Evolutionary conservation across 2,113 vertebrate species (phyloP).

Genomic region (Caracal caracal): DNA sequence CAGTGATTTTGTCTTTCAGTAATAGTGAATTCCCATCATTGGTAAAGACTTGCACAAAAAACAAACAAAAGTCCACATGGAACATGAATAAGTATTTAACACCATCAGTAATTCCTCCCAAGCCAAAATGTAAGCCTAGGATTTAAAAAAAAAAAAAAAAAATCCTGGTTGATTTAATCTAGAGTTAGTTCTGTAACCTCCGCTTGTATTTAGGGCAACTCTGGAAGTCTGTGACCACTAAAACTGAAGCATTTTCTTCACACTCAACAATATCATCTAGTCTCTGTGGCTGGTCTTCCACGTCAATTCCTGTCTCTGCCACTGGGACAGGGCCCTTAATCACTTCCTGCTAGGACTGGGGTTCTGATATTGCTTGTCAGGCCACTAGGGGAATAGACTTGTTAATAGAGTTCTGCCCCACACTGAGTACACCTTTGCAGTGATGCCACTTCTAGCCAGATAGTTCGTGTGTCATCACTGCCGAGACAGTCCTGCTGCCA

Average conservation of each 20-base stretch:
- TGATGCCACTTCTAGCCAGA: background rate
- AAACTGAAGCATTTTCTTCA: background rate
- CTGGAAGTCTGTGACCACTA: background rate
- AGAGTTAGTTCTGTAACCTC: background rate
- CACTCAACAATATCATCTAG: background rate
- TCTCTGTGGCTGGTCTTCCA: background rate
- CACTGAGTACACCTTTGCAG: background rate
- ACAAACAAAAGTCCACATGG: conserved; percentile 6
- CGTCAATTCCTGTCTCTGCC: background rate
- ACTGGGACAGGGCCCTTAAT: background rate
- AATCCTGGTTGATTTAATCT: background rate
- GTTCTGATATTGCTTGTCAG: background rate
- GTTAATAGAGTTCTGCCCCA: background rate
- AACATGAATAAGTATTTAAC: conserved; percentile 12
- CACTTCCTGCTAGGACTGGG: background rate
- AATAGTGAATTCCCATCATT: conserved; percentile 5
- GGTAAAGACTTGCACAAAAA: conserved; percentile 48
- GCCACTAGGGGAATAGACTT: background rate
- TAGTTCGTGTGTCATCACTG: background rate
- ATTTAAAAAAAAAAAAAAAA: background rate
- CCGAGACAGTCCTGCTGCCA: background rate
- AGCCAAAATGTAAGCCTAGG: background rate
- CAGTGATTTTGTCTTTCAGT: conserved; percentile 16
- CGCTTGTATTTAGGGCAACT: background rate
- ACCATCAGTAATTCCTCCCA: conserved; percentile 9